A percentile compares a stretch with the other conserved stretches of the same genome.
phyloP scores from a whole-genome alignment of 2,888 invertebrate genomes.

The Cosmia pyralina region DNA sequence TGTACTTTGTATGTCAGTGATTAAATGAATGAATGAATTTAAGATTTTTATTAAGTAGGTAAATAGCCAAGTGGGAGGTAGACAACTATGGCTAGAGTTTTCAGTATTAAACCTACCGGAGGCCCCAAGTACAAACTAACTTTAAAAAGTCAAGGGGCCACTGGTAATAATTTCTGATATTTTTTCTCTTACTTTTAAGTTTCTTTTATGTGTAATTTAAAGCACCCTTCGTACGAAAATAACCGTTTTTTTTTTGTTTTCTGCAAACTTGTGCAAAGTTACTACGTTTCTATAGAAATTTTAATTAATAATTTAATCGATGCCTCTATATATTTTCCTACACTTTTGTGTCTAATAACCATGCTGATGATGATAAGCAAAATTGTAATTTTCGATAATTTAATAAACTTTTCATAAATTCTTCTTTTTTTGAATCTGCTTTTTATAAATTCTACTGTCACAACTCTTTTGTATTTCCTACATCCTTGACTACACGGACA shows the following conservation, averaged over 20 bases:
- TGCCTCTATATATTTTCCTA: background rate
- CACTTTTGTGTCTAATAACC: background rate
- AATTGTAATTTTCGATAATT: background rate
- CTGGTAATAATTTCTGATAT: background rate
- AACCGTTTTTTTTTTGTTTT: background rate
- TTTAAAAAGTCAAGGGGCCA: background rate
- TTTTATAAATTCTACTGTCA: background rate
- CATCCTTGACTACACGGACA: slow-evolving; percentile 42
- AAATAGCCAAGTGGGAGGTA: background rate
- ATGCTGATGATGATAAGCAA: background rate
- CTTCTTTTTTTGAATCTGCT: background rate
- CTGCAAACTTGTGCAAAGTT: background rate
- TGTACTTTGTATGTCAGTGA: background rate
- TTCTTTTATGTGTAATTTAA: background rate
- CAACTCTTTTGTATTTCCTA: slow-evolving; percentile 4
- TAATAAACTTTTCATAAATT: too few relatives aligned
- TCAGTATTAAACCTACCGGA: background rate
- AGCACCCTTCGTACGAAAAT: background rate
- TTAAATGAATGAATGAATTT: background rate
- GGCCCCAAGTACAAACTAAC: background rate
- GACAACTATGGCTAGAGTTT: background rate
- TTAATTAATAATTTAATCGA: too few relatives aligned
- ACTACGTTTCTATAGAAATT: background rate
- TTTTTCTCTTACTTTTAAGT: background rate
- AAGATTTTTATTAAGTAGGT: background rate